Evolutionary conservation across 2,797 vertebrate species (phyloP).

Genomic region (Enteromius thamalakanensis): DNA sequence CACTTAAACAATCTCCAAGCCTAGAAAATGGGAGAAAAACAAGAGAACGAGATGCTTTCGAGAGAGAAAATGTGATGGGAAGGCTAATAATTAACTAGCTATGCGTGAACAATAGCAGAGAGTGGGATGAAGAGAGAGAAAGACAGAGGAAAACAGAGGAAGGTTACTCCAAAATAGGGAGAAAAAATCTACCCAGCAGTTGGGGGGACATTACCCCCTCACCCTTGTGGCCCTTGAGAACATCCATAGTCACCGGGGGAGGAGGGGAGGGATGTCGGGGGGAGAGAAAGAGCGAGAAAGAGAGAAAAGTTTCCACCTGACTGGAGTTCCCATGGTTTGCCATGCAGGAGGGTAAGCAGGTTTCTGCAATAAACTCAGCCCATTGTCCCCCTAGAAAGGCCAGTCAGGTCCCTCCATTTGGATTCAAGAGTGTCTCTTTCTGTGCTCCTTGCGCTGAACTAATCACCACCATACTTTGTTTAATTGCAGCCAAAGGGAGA

Average conservation of each 20-base stretch:
- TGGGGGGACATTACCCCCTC: slow-evolving; percentile 84
- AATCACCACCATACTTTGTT: slow-evolving; percentile 99
- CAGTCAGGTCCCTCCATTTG: slow-evolving; percentile 98
- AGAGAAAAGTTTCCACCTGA: slow-evolving; percentile 95
- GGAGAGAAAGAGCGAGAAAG: slow-evolving; percentile 69
- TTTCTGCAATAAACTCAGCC: slow-evolving; percentile 99
- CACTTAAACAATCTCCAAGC: slow-evolving; percentile 37
- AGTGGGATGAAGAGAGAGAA: slow-evolving; percentile 12
- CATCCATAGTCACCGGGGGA: slow-evolving; percentile 77
- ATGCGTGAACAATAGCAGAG: slow-evolving; percentile 84
- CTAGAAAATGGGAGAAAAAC: slow-evolving; percentile 74
- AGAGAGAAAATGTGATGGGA: slow-evolving; percentile 72
- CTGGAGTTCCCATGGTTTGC: slow-evolving; percentile 99
- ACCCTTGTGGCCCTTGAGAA: slow-evolving; percentile 89
- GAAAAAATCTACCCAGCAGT: slow-evolving; percentile 81
- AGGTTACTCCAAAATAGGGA: slow-evolving; percentile 87
- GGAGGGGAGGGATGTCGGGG: slow-evolving; percentile 29
- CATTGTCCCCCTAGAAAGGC: slow-evolving; percentile 97
- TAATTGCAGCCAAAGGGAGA: slow-evolving; percentile 99
- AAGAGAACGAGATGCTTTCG: slow-evolving; percentile 65
- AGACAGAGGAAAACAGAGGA: not conserved
- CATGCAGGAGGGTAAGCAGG: slow-evolving; percentile 97
- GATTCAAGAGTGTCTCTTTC: slow-evolving; percentile 99
- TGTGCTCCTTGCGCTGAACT: slow-evolving; percentile 96
- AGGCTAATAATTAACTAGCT: slow-evolving; percentile 95